Conservation (phyloP, 2,797 vertebrate species). For the Hydrocynus forskahlii region DNA sequence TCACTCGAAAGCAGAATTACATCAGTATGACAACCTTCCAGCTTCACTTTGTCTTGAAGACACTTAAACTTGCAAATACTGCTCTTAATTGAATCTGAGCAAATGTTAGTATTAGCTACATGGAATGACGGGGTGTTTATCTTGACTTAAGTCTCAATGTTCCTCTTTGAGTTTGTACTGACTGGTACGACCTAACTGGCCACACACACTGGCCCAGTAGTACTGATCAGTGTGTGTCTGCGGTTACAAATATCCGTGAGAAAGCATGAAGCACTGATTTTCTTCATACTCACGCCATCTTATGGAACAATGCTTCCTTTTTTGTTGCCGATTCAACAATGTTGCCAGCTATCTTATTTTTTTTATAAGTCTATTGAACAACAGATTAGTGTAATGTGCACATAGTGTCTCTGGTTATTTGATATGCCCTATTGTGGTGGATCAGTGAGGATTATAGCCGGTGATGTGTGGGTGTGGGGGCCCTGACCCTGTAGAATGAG, state of each 20-base stretch:
- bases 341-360: constrained; percentile 15
- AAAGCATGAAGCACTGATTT: background rate
- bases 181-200: too few relatives aligned
- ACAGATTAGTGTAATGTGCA: constrained; percentile 1
- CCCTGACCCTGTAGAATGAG: background rate
- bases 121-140: too few relatives aligned
- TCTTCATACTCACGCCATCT: constrained; percentile 13
- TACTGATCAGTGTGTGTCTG: background rate
- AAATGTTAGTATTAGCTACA: too few relatives aligned
- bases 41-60: background rate
- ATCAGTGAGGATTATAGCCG: constrained; percentile 3
- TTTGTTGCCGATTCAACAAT: constrained; percentile 11
- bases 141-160: too few relatives aligned
- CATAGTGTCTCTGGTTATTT: background rate
- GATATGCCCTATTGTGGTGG: constrained; percentile 4
- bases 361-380: constrained; percentile 8
- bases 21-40: too few relatives aligned
- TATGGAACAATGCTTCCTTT: background rate
- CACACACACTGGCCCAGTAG: background rate
- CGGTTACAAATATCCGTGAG: background rate
- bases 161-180: too few relatives aligned
- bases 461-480: constrained; percentile 33
- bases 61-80: background rate
- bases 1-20: too few relatives aligned
- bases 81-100: too few relatives aligned